Evolutionary conservation across 2,888 invertebrate species (phyloP).

Genomic region (Lycia hirtaria): DNA sequence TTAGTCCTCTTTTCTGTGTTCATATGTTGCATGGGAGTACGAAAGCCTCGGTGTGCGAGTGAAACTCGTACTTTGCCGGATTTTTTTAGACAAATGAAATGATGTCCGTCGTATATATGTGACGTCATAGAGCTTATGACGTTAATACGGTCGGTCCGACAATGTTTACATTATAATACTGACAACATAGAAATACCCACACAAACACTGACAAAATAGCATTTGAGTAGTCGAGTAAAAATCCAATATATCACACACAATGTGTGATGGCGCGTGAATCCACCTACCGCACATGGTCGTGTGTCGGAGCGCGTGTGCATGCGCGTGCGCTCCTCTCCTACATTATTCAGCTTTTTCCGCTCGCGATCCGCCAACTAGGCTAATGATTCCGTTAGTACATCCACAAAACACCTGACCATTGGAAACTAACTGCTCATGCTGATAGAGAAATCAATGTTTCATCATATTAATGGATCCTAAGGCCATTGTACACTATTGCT

Average conservation of each 20-base stretch:
- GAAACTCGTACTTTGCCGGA: too few relatives aligned
- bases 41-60: too few relatives aligned
- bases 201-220: too few relatives aligned
- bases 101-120: too few relatives aligned
- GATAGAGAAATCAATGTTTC: conserved; percentile 54
- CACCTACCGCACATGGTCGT: conserved; percentile 24
- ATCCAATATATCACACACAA: not conserved
- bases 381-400: conserved; percentile 82
- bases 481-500: conserved; percentile 23
- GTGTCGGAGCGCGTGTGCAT: conserved; percentile 43
- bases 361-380: conserved; percentile 75
- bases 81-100: too few relatives aligned
- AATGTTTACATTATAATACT: too few relatives aligned
- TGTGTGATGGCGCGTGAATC: conserved; percentile 49
- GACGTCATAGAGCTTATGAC: too few relatives aligned
- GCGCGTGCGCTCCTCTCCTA: conserved; percentile 53
- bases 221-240: not conserved
- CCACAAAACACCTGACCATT: conserved; percentile 76
- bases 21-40: too few relatives aligned
- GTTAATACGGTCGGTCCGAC: too few relatives aligned
- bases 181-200: too few relatives aligned
- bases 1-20: too few relatives aligned
- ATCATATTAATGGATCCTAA: conserved; percentile 34
- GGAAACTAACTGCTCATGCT: conserved; percentile 70
- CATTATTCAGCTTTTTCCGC: conserved; percentile 79